These are phyloP conservation scores for Saturnia japonica DNA, from an alignment of 2,888 invertebrate genomes.

Conservation along the genomic window DNA sequence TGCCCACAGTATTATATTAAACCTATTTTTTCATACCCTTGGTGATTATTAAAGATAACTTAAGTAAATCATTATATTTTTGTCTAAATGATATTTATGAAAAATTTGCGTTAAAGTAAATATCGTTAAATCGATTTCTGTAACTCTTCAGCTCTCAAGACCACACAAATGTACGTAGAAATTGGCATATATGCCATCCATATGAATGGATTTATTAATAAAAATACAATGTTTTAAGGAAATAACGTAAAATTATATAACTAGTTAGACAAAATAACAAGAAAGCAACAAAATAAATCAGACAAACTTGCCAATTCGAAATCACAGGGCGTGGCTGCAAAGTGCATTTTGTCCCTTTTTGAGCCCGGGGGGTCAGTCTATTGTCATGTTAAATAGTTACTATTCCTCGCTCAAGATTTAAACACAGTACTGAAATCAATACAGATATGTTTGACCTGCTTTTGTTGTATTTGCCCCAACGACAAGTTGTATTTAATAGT, in stretches of 20 bases:
- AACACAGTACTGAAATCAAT: slow-evolving; percentile 60
- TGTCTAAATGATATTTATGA: too few relatives aligned
- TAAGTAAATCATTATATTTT: too few relatives aligned
- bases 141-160: too few relatives aligned
- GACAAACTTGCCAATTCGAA: slow-evolving; percentile 48
- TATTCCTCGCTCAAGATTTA: slow-evolving; percentile 43
- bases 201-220: too few relatives aligned
- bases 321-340: slow-evolving; percentile 49
- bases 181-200: too few relatives aligned
- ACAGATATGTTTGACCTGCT: slow-evolving; percentile 43
- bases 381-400: slow-evolving; percentile 62
- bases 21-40: too few relatives aligned
- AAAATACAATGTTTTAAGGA: not conserved
- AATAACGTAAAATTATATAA: slow-evolving; percentile 16
- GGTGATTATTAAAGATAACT: too few relatives aligned
- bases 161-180: too few relatives aligned
- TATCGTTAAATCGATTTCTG: too few relatives aligned
- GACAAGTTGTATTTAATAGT: slow-evolving; percentile 63
- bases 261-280: slow-evolving; percentile 18
- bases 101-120: too few relatives aligned
- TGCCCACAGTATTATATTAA: too few relatives aligned
- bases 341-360: slow-evolving; percentile 50
- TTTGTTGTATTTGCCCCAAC: slow-evolving; percentile 63
- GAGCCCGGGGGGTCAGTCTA: slow-evolving; percentile 56
- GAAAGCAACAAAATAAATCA: slow-evolving; percentile 45